These are phyloP conservation scores for Ceyx margarethae DNA, from an alignment of 2,113 vertebrate species.

Conservation along the genomic window DNA sequence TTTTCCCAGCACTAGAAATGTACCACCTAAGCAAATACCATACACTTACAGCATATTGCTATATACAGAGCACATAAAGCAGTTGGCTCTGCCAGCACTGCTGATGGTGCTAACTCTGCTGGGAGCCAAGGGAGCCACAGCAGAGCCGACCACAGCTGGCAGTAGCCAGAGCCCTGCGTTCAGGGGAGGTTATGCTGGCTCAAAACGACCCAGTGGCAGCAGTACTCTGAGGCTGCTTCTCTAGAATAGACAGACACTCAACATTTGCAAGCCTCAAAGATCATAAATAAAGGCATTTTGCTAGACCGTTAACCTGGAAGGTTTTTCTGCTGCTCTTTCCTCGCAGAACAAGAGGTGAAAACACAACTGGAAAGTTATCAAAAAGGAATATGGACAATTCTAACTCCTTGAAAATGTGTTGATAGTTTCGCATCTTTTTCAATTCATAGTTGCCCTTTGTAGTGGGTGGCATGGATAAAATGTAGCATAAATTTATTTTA, in stretches of 20 bases:
- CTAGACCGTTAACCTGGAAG: background rate
- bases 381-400: background rate
- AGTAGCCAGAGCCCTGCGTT: background rate
- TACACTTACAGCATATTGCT: background rate
- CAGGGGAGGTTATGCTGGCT: background rate
- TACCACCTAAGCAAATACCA: background rate
- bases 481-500: background rate
- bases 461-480: background rate
- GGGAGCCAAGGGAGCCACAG: background rate
- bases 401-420: background rate
- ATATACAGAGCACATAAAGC: background rate
- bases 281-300: background rate
- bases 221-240: background rate
- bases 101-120: background rate
- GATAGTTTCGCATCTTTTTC: background rate
- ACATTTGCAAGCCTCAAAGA: background rate
- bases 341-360: background rate
- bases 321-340: background rate
- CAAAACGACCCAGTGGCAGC: rapidly evolving
- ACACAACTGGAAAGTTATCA: background rate
- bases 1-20: background rate
- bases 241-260: background rate
- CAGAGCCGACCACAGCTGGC: background rate
- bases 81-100: background rate
- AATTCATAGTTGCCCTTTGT: background rate